phyloP scores from a whole-genome alignment of 2,797 vertebrate species.

The Pyrocephalus nanus region DNA sequence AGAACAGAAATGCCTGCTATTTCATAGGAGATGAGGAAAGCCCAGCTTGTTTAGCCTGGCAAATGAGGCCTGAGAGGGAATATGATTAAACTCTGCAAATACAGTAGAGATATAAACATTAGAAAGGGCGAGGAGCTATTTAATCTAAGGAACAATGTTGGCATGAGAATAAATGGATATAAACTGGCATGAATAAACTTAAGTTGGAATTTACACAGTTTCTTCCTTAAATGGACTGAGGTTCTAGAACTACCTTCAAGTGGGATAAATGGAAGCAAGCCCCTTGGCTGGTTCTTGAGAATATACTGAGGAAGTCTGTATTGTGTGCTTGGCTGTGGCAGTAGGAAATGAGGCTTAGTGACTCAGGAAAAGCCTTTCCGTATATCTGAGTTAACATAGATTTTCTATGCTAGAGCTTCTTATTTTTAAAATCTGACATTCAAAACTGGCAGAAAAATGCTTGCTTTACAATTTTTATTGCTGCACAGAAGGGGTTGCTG shows the following conservation, averaged over 20 bases:
- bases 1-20: background rate
- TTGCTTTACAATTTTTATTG: background rate
- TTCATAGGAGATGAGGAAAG: background rate
- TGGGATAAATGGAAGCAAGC: background rate
- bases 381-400: background rate
- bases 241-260: background rate
- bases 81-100: background rate
- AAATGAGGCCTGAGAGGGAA: background rate
- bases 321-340: background rate
- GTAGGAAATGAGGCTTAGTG: background rate
- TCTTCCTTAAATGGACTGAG: background rate
- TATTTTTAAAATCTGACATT: background rate
- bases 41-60: background rate
- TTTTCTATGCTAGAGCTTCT: background rate
- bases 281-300: background rate
- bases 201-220: background rate
- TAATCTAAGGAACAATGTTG: conserved; percentile 11
- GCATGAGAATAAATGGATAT: background rate
- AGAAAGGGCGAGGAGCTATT: background rate
- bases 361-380: background rate
- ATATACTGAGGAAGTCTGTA: background rate
- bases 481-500: background rate
- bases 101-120: background rate
- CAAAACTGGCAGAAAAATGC: background rate
- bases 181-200: background rate